Conservation (phyloP, 2,888 invertebrate species). For the Calameuta idolon region DNA sequence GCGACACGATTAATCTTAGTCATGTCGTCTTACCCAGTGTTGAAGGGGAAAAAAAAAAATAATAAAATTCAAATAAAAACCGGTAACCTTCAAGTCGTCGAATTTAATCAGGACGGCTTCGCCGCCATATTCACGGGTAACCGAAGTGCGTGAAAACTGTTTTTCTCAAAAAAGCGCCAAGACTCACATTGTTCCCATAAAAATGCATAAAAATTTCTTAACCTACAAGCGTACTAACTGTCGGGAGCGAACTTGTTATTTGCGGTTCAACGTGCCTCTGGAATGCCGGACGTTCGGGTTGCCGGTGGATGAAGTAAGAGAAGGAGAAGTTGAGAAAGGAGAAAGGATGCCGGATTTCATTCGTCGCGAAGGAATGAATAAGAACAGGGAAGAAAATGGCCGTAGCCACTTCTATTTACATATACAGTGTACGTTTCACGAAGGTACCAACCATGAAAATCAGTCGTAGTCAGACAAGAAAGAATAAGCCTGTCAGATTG, state of each 20-base stretch:
- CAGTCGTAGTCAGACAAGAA: neutral
- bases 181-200: neutral
- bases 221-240: neutral
- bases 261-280: constrained; percentile 59
- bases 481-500: neutral
- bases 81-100: neutral
- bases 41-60: neutral
- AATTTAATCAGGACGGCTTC: neutral
- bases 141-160: neutral
- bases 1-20: neutral
- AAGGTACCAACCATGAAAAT: neutral
- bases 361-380: neutral
- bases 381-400: neutral
- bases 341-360: neutral
- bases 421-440: neutral
- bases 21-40: neutral
- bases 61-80: neutral
- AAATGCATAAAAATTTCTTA: neutral
- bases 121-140: neutral
- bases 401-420: neutral
- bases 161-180: neutral
- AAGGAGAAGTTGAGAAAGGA: constrained; percentile 1
- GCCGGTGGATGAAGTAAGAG: constrained; percentile 48
- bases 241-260: neutral
- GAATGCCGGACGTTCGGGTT: constrained; percentile 50